phyloP scores from a whole-genome alignment of 1,140 invertebrate species.

The Halesus radiatus region DNA sequence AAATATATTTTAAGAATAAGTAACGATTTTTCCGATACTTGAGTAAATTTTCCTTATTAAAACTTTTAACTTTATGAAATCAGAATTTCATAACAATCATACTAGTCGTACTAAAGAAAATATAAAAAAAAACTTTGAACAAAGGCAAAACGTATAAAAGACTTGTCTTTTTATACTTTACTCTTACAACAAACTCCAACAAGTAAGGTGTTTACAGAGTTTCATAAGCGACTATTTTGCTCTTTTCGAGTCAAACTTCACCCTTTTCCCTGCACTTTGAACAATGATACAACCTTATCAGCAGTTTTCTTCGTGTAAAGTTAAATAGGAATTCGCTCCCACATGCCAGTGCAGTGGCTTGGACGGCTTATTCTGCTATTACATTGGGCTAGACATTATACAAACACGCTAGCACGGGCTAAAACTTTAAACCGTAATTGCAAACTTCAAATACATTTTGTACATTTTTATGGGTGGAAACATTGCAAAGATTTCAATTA shows the following conservation, averaged over 20 bases:
- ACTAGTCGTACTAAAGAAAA: too few relatives aligned
- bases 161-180: conserved; percentile 3
- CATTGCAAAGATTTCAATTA: too few relatives aligned
- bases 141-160: neutral
- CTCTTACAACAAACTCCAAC: conserved; percentile 31
- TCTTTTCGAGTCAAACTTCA: conserved; percentile 44
- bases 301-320: conserved; percentile 51
- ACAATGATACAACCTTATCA: conserved; percentile 55
- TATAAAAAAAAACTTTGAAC: too few relatives aligned
- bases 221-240: conserved; percentile 32
- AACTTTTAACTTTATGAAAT: too few relatives aligned
- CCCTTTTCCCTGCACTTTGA: conserved; percentile 50
- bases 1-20: too few relatives aligned
- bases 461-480: too few relatives aligned
- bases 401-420: neutral
- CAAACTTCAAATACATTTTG: too few relatives aligned
- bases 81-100: too few relatives aligned
- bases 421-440: too few relatives aligned
- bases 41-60: too few relatives aligned
- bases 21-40: too few relatives aligned
- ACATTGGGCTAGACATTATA: neutral
- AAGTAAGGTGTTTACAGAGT: conserved; percentile 33
- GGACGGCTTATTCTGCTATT: neutral
- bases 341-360: neutral
- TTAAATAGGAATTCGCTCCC: conserved; percentile 49